A percentile compares a stretch with the other conserved stretches of the same genome.
Evolutionary conservation across 2,797 vertebrate genomes (phyloP).

Genomic region (Fringilla coelebs): DNA sequence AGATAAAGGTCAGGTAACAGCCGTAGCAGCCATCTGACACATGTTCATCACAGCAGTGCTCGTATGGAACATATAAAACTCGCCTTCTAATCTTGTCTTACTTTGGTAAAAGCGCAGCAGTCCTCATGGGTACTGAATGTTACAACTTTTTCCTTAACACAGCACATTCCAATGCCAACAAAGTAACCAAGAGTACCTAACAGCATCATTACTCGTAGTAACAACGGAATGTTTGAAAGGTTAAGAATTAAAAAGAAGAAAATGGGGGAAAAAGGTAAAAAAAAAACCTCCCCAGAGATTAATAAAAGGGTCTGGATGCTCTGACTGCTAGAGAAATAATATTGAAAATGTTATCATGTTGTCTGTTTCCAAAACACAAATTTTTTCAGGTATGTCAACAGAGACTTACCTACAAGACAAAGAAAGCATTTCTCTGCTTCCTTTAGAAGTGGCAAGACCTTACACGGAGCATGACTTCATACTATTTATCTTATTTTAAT

Average conservation of each 20-base stretch:
- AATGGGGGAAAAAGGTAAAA: fast-evolving
- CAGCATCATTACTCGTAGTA: neutral
- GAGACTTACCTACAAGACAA: neutral
- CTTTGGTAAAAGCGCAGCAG: neutral
- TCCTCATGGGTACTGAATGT: neutral
- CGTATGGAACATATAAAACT: neutral
- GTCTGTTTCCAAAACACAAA: neutral
- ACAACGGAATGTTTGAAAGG: neutral
- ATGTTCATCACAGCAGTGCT: neutral
- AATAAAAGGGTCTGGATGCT: neutral
- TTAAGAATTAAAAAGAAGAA: neutral
- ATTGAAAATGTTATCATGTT: fast-evolving
- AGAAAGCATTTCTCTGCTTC: neutral
- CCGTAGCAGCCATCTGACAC: neutral
- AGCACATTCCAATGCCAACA: neutral
- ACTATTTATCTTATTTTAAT: neutral
- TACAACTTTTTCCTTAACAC: neutral
- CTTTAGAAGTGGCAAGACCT: neutral
- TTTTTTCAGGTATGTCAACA: neutral
- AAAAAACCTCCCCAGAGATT: neutral
- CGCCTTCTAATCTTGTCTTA: neutral
- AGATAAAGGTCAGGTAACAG: neutral
- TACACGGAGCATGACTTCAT: neutral
- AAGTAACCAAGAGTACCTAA: neutral
- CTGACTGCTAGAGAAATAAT: neutral